Percentiles rank a stretch among this genome's conserved stretches.
Evolutionary conservation across 2,888 invertebrate species (phyloP).

Genomic region (Allolobophora icterica): DNA sequence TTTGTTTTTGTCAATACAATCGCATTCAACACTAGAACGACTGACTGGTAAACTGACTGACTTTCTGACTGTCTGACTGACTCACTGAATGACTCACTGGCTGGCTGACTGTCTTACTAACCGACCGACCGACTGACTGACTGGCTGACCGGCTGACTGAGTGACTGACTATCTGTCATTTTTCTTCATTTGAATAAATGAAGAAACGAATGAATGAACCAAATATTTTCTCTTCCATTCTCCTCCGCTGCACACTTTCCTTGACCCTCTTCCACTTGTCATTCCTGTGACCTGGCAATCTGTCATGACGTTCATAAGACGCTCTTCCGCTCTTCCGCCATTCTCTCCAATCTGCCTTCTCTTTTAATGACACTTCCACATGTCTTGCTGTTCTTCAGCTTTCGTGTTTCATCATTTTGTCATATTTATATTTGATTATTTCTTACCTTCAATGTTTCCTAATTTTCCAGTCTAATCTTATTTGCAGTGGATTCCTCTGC

Average conservation of each 20-base stretch:
- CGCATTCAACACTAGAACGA: neutral
- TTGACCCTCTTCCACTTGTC: neutral
- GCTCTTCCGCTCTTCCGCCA: too few relatives aligned
- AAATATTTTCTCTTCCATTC: neutral
- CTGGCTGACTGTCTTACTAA: too few relatives aligned
- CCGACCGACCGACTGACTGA: neutral
- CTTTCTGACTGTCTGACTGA: neutral
- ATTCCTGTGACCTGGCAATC: neutral
- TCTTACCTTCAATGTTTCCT: neutral
- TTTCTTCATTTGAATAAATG: too few relatives aligned
- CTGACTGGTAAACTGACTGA: neutral
- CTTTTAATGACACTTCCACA: neutral
- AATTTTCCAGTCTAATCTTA: neutral
- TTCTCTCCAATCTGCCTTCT: neutral
- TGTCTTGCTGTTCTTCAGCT: neutral
- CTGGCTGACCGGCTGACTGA: neutral
- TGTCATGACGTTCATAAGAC: neutral
- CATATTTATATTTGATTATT: neutral
- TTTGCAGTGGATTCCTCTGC: neutral
- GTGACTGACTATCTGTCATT: neutral
- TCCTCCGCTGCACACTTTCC: neutral
- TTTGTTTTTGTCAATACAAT: neutral
- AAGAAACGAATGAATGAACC: neutral
- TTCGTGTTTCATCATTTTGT: too few relatives aligned
- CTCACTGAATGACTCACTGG: too few relatives aligned